Percentiles rank a stretch among this genome's conserved stretches.
Conservation (phyloP, 2,797 vertebrate genomes). For the Serranus cabrilla region DNA sequence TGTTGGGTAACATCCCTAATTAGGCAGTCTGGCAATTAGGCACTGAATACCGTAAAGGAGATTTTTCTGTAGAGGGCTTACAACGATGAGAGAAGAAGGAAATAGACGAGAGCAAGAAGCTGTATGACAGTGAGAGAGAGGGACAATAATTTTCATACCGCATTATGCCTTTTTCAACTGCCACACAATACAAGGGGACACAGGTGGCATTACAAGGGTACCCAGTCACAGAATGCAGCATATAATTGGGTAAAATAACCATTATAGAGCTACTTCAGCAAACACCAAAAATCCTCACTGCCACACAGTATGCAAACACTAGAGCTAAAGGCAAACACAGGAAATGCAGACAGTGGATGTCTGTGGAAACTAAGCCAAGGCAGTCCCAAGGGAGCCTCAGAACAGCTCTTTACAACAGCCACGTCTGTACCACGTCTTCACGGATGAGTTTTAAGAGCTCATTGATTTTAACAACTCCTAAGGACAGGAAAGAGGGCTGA, state of each 20-base stretch:
- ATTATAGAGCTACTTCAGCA: constrained; percentile 65
- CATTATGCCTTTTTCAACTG: constrained; percentile 66
- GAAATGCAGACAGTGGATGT: constrained; percentile 66
- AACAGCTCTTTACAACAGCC: constrained; percentile 67
- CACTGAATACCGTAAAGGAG: constrained; percentile 73
- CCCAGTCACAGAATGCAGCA: constrained; percentile 51
- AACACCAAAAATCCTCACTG: constrained; percentile 46
- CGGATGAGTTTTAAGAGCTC: constrained; percentile 82
- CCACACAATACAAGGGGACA: constrained; percentile 72
- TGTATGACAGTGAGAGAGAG: constrained; percentile 48
- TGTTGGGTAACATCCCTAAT: constrained; percentile 84
- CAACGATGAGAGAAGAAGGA: constrained; percentile 61
- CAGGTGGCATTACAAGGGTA: constrained; percentile 72
- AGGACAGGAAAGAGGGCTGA: constrained; percentile 72
- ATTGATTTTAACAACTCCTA: constrained; percentile 83
- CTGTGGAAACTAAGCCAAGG: constrained; percentile 65
- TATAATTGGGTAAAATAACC: constrained; percentile 65
- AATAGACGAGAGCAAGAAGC: constrained; percentile 56
- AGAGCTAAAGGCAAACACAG: constrained; percentile 64
- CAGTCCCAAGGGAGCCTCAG: constrained; percentile 56
- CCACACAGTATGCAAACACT: constrained; percentile 66
- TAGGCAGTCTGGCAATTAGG: constrained; percentile 83
- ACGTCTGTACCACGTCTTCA: constrained; percentile 64
- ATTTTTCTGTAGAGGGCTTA: constrained; percentile 70
- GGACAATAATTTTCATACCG: constrained; percentile 62